Evolutionary conservation across 2,888 invertebrate species (phyloP).

Genomic region (Callosobruchus maculatus): DNA sequence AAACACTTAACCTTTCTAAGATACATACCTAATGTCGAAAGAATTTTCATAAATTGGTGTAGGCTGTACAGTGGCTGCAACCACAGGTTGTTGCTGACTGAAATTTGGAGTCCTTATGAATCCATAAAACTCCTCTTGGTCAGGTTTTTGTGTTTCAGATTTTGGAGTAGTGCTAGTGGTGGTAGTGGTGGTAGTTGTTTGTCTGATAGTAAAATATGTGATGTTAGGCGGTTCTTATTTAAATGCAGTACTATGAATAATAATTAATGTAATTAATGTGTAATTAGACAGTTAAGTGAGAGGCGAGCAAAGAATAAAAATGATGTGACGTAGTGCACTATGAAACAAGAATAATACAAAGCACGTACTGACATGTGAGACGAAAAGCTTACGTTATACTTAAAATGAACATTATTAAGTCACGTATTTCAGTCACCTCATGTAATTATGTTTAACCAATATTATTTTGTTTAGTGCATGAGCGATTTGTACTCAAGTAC

Average conservation of each 20-base stretch:
- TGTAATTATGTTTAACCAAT: too few species aligned
- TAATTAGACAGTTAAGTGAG: too few species aligned
- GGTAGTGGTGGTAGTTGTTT: constrained; percentile 23
- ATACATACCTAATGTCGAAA: not conserved
- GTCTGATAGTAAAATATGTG: constrained; percentile 15
- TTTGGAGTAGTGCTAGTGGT: constrained; percentile 20
- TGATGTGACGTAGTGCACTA: too few species aligned
- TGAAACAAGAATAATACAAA: too few species aligned
- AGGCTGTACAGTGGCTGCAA: constrained; percentile 30
- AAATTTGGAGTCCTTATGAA: constrained; percentile 34
- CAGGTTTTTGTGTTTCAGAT: constrained; percentile 19
- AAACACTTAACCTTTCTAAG: not conserved
- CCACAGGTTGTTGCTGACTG: constrained; percentile 23
- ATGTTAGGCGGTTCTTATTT: constrained; percentile 1
- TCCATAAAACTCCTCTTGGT: constrained; percentile 48
- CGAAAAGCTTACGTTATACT: too few species aligned
- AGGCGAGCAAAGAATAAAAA: too few species aligned
- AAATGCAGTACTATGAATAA: not conserved
- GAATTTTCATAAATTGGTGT: constrained; percentile 11
- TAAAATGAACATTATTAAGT: too few species aligned
- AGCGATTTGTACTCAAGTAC: too few species aligned
- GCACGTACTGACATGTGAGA: too few species aligned
- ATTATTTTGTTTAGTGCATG: too few species aligned
- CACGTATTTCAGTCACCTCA: too few species aligned
- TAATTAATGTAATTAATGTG: too few species aligned